Conservation (phyloP, 1,140 invertebrate genomes). For the Metaphire vulgaris region DNA sequence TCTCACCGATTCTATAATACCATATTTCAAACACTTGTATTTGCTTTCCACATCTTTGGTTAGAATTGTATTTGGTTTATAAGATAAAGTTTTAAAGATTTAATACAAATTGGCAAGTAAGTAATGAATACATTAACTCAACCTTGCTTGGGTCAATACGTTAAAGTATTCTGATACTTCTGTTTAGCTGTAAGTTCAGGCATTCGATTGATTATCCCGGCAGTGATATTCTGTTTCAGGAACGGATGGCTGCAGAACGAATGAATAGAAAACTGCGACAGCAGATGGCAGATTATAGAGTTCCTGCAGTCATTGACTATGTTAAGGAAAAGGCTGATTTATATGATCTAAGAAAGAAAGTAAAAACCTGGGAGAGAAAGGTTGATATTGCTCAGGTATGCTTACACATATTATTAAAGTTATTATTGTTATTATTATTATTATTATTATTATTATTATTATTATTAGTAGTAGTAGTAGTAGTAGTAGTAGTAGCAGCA, state of each 20-base stretch:
- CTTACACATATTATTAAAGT: background rate
- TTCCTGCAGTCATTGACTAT: constrained; percentile 52
- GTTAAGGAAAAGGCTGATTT: constrained; percentile 48
- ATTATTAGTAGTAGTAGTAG: background rate
- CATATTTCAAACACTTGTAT: too few species aligned
- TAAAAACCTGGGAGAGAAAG: constrained; percentile 52
- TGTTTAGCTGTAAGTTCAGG: background rate
- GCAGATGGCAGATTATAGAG: constrained; percentile 47
- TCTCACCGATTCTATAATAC: too few species aligned
- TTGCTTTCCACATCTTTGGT: too few species aligned
- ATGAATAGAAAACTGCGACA: constrained; percentile 48
- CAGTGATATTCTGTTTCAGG: constrained; percentile 32
- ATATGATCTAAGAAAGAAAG: constrained; percentile 50
- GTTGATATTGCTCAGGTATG: constrained; percentile 52
- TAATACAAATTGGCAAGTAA: background rate
- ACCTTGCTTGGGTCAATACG: too few species aligned
- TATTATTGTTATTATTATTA: background rate
- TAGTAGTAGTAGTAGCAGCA: background rate
- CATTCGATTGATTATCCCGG: background rate
- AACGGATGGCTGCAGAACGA: constrained; percentile 46
- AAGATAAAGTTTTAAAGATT: background rate
- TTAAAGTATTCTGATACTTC: background rate
- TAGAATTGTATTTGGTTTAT: background rate
- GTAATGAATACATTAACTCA: too few species aligned
- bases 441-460: background rate